Evolutionary conservation across 2,113 vertebrate species (phyloP).

Genomic region (Lampris megalopsis): DNA sequence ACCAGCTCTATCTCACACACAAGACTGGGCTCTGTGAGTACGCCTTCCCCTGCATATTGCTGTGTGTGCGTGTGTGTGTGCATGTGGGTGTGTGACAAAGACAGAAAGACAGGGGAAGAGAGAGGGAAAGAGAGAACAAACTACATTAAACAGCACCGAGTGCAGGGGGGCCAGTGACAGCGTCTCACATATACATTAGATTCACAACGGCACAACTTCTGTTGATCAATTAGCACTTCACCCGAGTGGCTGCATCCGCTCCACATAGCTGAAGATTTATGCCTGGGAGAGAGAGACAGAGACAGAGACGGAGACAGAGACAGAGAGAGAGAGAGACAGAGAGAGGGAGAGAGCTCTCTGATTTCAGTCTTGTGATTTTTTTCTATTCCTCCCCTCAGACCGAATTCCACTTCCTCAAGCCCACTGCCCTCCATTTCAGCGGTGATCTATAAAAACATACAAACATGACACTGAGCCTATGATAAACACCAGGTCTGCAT

Average conservation of each 20-base stretch:
- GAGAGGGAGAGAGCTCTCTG: conserved; percentile 53
- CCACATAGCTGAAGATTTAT: conserved; percentile 74
- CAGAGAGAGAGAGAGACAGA: conserved; percentile 38
- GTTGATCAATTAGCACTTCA: conserved; percentile 78
- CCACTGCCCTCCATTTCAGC: conserved; percentile 58
- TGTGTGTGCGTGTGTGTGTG: not conserved
- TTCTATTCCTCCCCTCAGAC: conserved; percentile 57
- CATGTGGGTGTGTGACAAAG: not conserved
- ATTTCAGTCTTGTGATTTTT: conserved; percentile 65
- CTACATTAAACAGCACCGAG: not conserved
- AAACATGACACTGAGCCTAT: conserved; percentile 82
- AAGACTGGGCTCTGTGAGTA: not conserved
- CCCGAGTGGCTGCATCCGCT: conserved; percentile 74
- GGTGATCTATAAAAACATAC: conserved; percentile 84
- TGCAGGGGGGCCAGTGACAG: not conserved
- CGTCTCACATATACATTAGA: conserved; percentile 33
- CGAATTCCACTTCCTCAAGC: conserved; percentile 55
- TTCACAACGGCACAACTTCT: conserved; percentile 56
- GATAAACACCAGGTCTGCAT: conserved; percentile 84
- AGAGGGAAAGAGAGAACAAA: not conserved
- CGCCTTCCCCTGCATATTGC: not conserved
- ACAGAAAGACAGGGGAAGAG: conserved; percentile 1
- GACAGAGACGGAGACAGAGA: conserved; percentile 15
- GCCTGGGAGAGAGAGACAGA: conserved; percentile 53
- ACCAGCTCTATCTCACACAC: conserved; percentile 35